Evolutionary conservation across 1,140 invertebrate genomes (phyloP).

Genomic region (Dendrolimus kikuchii): DNA sequence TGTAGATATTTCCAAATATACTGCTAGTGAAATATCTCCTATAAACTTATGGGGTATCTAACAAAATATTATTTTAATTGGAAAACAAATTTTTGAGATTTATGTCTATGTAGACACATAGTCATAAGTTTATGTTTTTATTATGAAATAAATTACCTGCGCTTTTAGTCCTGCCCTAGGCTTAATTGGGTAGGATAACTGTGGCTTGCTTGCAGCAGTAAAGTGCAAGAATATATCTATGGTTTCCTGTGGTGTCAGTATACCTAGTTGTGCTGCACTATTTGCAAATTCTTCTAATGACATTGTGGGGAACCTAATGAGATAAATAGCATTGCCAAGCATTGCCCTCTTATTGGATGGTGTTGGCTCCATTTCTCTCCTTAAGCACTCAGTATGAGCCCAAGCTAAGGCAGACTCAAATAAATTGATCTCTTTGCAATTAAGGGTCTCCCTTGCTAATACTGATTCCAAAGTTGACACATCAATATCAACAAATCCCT

Average conservation of each 20-base stretch:
- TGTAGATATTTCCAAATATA: too few species aligned
- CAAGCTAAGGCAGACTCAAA: slow-evolving; percentile 92
- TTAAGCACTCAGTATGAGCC: slow-evolving; percentile 88
- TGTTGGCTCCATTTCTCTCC: slow-evolving; percentile 84
- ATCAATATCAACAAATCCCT: slow-evolving; percentile 94
- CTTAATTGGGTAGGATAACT: slow-evolving; percentile 85
- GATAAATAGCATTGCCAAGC: slow-evolving; percentile 84
- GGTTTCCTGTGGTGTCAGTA: slow-evolving; percentile 90
- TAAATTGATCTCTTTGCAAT: slow-evolving; percentile 91
- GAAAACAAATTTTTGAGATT: too few species aligned
- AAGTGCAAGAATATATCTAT: slow-evolving; percentile 94
- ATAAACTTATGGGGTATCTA: too few species aligned
- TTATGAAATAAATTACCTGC: slow-evolving; percentile 74
- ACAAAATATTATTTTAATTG: too few species aligned
- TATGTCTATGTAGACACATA: too few species aligned
- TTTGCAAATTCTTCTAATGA: slow-evolving; percentile 93
- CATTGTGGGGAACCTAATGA: slow-evolving; percentile 93
- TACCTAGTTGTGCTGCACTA: slow-evolving; percentile 89
- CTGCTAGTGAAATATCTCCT: too few species aligned
- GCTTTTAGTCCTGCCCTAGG: slow-evolving; percentile 89
- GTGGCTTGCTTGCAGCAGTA: slow-evolving; percentile 87
- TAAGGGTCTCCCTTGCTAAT: slow-evolving; percentile 89
- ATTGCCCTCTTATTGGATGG: slow-evolving; percentile 81
- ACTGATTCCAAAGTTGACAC: slow-evolving; percentile 91
- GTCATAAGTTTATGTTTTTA: too few species aligned